Conservation (phyloP, 2,888 invertebrate genomes). For the Torymus auratus region DNA sequence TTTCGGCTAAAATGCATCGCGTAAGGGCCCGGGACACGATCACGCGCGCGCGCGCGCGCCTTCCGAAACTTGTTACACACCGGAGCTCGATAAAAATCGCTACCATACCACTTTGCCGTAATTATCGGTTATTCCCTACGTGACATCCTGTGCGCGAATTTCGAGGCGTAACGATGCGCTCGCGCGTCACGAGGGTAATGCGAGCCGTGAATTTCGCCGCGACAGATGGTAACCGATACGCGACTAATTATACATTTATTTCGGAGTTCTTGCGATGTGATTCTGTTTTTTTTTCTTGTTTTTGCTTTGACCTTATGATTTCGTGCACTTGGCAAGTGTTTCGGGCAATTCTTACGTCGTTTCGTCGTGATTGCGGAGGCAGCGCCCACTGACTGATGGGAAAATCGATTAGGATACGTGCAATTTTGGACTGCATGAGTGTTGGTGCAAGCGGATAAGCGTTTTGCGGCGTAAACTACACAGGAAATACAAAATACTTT, state of each 20-base stretch:
- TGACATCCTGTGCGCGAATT: constrained; percentile 49
- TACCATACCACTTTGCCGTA: constrained; percentile 41
- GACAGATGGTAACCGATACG: constrained; percentile 54
- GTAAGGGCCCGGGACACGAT: not conserved
- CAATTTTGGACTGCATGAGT: not conserved
- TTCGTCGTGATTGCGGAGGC: not conserved
- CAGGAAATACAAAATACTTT: no score
- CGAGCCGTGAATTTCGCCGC: constrained; percentile 51
- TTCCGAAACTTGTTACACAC: constrained; percentile 42
- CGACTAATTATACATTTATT: constrained; percentile 45
- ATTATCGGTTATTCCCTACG: constrained; percentile 56
- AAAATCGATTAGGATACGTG: constrained; percentile 20
- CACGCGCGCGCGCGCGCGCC: not conserved
- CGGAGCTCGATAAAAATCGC: constrained; percentile 52
- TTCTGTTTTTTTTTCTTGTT: not conserved
- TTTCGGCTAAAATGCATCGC: constrained; percentile 10
- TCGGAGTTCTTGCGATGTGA: not conserved
- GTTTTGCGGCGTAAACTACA: no score
- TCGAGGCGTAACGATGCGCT: constrained; percentile 20
- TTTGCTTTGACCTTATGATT: constrained; percentile 12
- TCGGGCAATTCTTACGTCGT: not conserved
- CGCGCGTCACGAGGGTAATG: constrained; percentile 47
- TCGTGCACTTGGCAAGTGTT: constrained; percentile 7
- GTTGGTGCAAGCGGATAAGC: no score
- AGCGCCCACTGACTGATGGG: not conserved